Evolutionary conservation across 2,797 vertebrate species (phyloP).

Genomic region (Clarias pachynema): DNA sequence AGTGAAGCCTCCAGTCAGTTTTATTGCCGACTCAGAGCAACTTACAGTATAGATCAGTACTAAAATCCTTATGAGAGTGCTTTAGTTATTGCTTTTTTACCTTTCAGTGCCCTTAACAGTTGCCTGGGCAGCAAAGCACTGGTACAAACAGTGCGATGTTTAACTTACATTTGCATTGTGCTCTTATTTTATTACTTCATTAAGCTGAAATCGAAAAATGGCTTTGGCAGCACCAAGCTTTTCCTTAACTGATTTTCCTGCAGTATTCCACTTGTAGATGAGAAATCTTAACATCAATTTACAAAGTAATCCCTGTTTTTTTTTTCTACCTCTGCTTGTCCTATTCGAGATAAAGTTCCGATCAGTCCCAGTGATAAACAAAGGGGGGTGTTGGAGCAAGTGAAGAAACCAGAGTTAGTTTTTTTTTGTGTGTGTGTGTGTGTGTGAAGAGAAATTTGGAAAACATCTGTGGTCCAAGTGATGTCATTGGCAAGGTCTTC

Average conservation of each 20-base stretch:
- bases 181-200: slow-evolving; percentile 39
- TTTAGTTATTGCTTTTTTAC: slow-evolving; percentile 25
- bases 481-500: slow-evolving; percentile 72
- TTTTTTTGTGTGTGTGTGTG: neutral
- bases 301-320: slow-evolving; percentile 4
- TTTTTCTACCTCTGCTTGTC: slow-evolving; percentile 1
- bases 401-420: slow-evolving; percentile 11
- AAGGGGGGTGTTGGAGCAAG: neutral
- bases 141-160: slow-evolving; percentile 39
- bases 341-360: neutral
- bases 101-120: slow-evolving; percentile 15
- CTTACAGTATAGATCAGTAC: slow-evolving; percentile 38
- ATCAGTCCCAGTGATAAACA: slow-evolving; percentile 1
- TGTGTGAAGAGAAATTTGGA: slow-evolving; percentile 47
- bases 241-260: slow-evolving; percentile 30
- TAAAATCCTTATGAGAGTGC: slow-evolving; percentile 32
- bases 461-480: slow-evolving; percentile 61
- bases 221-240: slow-evolving; percentile 15
- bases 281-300: slow-evolving; percentile 23
- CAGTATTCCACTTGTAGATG: slow-evolving; percentile 4
- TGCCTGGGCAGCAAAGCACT: slow-evolving; percentile 38
- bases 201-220: slow-evolving; percentile 33
- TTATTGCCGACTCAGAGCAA: slow-evolving; percentile 27
- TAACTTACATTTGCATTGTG: slow-evolving; percentile 30
- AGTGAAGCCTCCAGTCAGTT: slow-evolving; percentile 20